A percentile compares a stretch with the other conserved stretches of the same genome.
phyloP scores from a whole-genome alignment of 2,113 vertebrate species.

The Ptilorrhoa leucosticta region DNA sequence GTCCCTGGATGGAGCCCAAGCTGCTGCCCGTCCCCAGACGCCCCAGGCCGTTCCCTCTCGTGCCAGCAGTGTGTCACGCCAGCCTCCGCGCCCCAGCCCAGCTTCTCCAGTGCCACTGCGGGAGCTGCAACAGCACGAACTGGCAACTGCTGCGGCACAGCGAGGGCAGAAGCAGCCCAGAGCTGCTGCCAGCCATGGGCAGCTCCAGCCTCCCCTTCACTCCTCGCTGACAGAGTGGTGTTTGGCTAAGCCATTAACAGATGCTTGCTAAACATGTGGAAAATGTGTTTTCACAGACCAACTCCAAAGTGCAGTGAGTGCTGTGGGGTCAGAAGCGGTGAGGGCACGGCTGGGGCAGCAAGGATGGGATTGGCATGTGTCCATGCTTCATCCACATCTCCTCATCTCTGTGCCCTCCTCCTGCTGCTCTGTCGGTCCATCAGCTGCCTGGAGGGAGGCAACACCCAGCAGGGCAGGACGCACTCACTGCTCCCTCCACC shows the following conservation, averaged over 20 bases:
- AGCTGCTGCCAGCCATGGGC: background rate
- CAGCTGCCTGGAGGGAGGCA: background rate
- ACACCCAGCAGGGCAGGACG: too few relatives aligned
- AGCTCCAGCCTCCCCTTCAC: background rate
- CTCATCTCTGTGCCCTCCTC: background rate
- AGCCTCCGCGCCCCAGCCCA: background rate
- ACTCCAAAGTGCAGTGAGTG: fast-evolving
- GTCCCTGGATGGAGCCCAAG: background rate
- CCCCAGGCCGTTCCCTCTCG: too few relatives aligned
- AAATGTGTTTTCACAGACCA: background rate
- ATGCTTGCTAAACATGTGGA: background rate
- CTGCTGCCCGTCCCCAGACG: background rate
- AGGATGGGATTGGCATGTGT: background rate
- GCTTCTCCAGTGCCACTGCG: background rate
- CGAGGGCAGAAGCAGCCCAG: background rate
- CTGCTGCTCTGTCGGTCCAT: background rate
- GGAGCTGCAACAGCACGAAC: fast-evolving
- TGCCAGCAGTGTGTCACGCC: fast-evolving
- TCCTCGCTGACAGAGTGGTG: background rate
- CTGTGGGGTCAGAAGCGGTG: background rate
- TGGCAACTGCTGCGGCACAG: fast-evolving
- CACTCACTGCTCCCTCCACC: background rate
- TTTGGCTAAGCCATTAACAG: background rate
- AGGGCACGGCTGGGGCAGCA: background rate
- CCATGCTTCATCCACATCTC: background rate